Percentiles rank a stretch among this genome's conserved stretches.
Evolutionary conservation across 2,888 invertebrate species (phyloP).

Genomic region (Gisinianus flammeolus): DNA sequence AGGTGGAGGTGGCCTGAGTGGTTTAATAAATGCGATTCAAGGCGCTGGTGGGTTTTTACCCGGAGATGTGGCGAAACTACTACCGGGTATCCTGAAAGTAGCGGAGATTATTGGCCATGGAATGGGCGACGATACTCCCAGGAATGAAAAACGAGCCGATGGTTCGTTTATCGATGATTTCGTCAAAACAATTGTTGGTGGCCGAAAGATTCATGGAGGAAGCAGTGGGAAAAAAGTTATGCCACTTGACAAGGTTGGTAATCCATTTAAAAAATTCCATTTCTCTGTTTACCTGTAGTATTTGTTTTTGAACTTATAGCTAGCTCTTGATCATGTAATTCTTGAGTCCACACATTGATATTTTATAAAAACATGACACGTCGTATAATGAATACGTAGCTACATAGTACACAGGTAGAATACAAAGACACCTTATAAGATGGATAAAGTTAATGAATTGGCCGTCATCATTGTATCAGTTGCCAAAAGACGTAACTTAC

Average conservation of each 20-base stretch:
- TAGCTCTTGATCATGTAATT: too few relatives aligned
- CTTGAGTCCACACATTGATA: too few relatives aligned
- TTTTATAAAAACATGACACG: too few relatives aligned
- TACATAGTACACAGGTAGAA: too few relatives aligned
- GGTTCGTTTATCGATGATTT: conserved; percentile 52
- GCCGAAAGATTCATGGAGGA: conserved; percentile 54
- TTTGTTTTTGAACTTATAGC: too few relatives aligned
- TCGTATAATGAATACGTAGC: too few relatives aligned
- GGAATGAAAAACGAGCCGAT: conserved; percentile 49
- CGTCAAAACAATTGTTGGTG: conserved; percentile 52
- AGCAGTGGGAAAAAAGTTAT: conserved; percentile 21
- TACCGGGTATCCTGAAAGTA: conserved; percentile 53
- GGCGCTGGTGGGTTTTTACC: conserved; percentile 49
- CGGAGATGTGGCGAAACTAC: conserved; percentile 42
- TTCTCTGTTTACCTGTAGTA: too few relatives aligned
- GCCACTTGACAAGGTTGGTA: conserved; percentile 29
- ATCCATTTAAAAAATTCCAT: too few relatives aligned
- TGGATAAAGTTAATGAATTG: too few relatives aligned
- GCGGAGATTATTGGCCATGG: conserved; percentile 56
- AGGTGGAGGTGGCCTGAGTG: conserved; percentile 27
- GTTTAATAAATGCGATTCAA: conserved; percentile 49
- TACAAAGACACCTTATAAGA: too few relatives aligned
- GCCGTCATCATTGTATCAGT: too few relatives aligned
- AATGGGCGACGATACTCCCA: conserved; percentile 51
- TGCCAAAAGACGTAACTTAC: too few relatives aligned